Conservation (phyloP, 1,140 invertebrate species). For the Nephila pilipes region DNA sequence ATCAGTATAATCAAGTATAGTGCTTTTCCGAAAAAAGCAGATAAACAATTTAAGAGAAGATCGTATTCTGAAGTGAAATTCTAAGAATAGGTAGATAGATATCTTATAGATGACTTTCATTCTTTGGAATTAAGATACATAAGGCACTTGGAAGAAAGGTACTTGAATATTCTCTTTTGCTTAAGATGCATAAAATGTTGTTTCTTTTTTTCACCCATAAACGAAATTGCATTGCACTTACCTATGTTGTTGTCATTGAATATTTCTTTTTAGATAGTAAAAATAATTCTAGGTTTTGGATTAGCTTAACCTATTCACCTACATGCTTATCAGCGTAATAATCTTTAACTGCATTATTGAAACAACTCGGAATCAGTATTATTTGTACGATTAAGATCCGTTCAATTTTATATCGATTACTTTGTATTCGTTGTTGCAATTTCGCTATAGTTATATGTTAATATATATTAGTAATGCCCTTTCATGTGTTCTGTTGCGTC, state of each 20-base stretch:
- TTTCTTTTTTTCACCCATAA: not conserved
- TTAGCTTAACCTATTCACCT: too few species aligned
- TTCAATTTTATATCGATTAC: too few species aligned
- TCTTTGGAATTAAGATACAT: not conserved
- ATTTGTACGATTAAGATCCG: too few species aligned
- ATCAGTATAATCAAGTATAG: not conserved
- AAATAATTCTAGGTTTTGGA: too few species aligned
- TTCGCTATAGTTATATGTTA: too few species aligned
- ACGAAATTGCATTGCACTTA: not conserved
- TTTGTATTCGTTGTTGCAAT: too few species aligned
- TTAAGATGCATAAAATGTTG: not conserved
- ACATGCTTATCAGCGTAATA: too few species aligned
- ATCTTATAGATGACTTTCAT: not conserved
- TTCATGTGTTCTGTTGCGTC: too few species aligned
- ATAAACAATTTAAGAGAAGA: not conserved
- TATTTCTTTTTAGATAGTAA: too few species aligned
- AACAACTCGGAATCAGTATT: too few species aligned
- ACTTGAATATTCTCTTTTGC: not conserved
- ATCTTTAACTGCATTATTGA: too few species aligned
- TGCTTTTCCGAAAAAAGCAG: not conserved
- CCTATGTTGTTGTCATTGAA: not conserved
- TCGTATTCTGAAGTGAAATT: not conserved
- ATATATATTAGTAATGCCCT: too few species aligned
- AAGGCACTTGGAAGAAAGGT: not conserved
- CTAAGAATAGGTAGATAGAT: not conserved